Conservation (phyloP, 2,888 invertebrate genomes). For the Ophonus ardosiacus region DNA sequence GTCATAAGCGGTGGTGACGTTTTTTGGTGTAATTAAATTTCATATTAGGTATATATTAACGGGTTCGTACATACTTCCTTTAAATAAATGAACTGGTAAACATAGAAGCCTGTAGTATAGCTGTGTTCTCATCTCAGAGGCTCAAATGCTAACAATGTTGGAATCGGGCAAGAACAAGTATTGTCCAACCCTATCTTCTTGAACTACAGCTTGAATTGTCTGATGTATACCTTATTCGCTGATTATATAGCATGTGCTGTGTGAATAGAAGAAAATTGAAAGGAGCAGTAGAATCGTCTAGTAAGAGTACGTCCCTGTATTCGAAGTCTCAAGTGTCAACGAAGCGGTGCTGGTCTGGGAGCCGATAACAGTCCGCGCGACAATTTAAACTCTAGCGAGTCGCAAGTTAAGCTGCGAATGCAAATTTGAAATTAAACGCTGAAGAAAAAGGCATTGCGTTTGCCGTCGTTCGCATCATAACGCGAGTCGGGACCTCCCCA, state of each 20-base stretch:
- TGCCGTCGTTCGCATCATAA: slow-evolving; percentile 48
- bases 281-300: background rate
- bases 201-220: background rate
- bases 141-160: slow-evolving; percentile 16
- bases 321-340: slow-evolving; percentile 49
- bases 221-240: background rate
- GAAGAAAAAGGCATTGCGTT: slow-evolving; percentile 60
- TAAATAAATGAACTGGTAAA: no score
- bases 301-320: slow-evolving; percentile 50
- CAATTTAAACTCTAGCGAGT: slow-evolving; percentile 55
- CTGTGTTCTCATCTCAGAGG: no score
- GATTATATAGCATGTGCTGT: background rate
- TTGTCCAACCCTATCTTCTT: background rate
- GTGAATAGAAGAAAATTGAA: background rate
- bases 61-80: no score
- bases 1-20: no score
- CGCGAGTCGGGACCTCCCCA: slow-evolving; percentile 3
- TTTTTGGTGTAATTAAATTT: no score
- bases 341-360: slow-evolving; percentile 42
- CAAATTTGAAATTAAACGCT: slow-evolving; percentile 63
- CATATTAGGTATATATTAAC: no score
- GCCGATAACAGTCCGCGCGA: slow-evolving; percentile 58
- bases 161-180: background rate
- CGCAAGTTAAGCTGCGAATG: slow-evolving; percentile 62
- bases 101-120: no score